phyloP scores from a whole-genome alignment of 2,888 invertebrate genomes.

The Acleris sparsana region DNA sequence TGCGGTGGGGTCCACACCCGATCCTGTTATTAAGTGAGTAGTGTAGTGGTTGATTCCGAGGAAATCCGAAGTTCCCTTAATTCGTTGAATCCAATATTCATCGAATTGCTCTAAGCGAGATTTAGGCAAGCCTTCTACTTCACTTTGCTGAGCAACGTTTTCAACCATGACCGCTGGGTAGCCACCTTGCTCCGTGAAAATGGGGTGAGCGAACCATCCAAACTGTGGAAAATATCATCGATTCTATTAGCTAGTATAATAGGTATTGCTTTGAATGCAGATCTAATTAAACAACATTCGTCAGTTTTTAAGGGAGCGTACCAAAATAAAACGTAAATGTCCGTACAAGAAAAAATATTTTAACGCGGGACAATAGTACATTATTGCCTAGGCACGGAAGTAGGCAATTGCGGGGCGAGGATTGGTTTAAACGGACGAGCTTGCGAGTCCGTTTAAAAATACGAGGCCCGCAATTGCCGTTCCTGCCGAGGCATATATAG shows the following conservation, averaged over 20 bases:
- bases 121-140: conserved; percentile 65
- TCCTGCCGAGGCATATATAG: too few species aligned
- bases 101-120: conserved; percentile 77
- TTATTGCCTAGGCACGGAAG: too few species aligned
- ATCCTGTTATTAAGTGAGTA: conserved; percentile 70
- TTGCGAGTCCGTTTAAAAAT: too few species aligned
- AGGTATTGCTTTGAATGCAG: neutral
- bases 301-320: too few species aligned
- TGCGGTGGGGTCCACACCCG: conserved; percentile 70
- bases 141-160: conserved; percentile 70
- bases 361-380: too few species aligned
- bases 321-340: too few species aligned
- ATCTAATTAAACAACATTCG: neutral
- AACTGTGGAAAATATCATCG: conserved; percentile 57
- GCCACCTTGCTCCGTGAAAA: conserved; percentile 77
- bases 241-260: neutral
- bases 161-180: conserved; percentile 77
- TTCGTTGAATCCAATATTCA: conserved; percentile 71
- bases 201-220: conserved; percentile 82
- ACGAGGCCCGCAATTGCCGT: too few species aligned
- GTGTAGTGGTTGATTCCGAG: conserved; percentile 81
- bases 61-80: conserved; percentile 78
- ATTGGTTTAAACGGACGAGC: too few species aligned
- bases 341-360: too few species aligned
- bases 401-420: too few species aligned